Evolutionary conservation across 2,797 vertebrate genomes (phyloP).

Genomic region (Dermochelys coriacea): DNA sequence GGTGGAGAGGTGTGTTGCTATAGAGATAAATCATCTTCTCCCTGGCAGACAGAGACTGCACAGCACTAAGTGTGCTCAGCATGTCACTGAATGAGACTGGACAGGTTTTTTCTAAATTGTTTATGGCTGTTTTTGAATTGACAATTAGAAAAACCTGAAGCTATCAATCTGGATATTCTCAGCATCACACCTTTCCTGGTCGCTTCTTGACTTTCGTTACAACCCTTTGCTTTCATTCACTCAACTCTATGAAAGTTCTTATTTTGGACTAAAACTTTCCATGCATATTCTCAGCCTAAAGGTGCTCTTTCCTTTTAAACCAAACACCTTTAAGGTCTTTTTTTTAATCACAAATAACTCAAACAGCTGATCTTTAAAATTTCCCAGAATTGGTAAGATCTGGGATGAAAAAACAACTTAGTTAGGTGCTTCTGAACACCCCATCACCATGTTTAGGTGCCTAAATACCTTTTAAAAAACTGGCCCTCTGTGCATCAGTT

Average conservation of each 20-base stretch:
- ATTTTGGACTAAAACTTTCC: not conserved
- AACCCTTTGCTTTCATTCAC: not conserved
- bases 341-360: not conserved
- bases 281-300: not conserved
- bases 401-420: not conserved
- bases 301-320: not conserved
- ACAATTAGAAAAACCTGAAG: accelerated
- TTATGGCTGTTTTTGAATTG: accelerated
- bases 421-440: not conserved
- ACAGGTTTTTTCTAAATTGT: not conserved
- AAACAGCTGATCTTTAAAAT: not conserved
- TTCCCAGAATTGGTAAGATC: not conserved
- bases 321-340: not conserved
- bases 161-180: not conserved
- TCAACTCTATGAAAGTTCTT: not conserved
- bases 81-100: accelerated
- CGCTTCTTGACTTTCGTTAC: not conserved
- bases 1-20: slow-evolving; percentile 35
- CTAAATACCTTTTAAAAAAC: not conserved
- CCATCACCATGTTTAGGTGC: not conserved
- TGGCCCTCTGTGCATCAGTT: not conserved
- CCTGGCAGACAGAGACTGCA: not conserved
- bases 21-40: slow-evolving; percentile 26
- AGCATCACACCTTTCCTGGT: not conserved
- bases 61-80: not conserved